Evolutionary conservation across 2,888 invertebrate genomes (phyloP), one percentile per base, ranked within the genome.

Genomic region (Andrena trimmerana): DNA sequence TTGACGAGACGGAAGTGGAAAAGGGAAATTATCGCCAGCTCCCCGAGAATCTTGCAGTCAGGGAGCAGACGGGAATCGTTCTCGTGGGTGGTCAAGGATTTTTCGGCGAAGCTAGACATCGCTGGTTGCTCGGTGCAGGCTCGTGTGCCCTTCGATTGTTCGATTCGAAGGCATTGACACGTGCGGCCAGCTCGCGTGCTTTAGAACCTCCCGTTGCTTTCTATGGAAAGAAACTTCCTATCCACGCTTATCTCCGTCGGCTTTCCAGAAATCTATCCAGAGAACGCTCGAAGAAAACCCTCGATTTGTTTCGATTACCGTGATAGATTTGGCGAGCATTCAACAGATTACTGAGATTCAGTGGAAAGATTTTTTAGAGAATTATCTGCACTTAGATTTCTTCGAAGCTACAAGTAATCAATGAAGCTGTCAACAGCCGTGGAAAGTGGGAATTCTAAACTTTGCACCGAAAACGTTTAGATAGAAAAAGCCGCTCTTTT

Each of bases 201-300:
- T 70, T 60, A 16, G 71, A 54, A 48, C 52, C 54, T 7, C 54
- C 16, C 31, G 27, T 8, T 59, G 48, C 50, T 50, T 65, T 36
- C 24, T 29, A n/a, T 27, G 1, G 5, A 31, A 13, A 13, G 31
- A 65, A n/a, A 31, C 42, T 52, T 67, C 13, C 36, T 29, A 57
- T 24, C 42, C 65, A n/a, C 31, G 29, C 66, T 59, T 52, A 59
- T 77, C 65, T 24, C 27, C n/a, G 50, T 24, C 59, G 59, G 77
- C 65, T 79, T 70, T 59, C 48, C 50, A 42, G 69, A 70, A 77
- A 77, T 79, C 63, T 66, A 24, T 70, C 29, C 70, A 27, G 31
- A n/a, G 59, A 69, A 69, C 24, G 36, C 50, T n/a, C 27, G 33
- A 27, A 29, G 27, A 27, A 42, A 48, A 16, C 27, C n/a, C 27